Percentiles rank a stretch among this genome's conserved stretches.
Evolutionary conservation across 2,888 invertebrate genomes (phyloP).

Genomic region (Erynnis tages): DNA sequence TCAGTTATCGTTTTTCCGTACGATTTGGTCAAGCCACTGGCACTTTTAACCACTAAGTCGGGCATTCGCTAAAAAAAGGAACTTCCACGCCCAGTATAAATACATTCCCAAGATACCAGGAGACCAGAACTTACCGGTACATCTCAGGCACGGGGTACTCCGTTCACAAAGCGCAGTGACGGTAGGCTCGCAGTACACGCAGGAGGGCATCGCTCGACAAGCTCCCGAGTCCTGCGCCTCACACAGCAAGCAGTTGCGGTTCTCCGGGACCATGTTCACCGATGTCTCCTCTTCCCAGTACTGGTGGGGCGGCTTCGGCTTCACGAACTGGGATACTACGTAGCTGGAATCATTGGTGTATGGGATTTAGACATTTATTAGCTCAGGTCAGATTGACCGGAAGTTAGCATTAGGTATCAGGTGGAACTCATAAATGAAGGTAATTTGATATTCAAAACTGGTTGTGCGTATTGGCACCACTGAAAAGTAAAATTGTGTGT

Average conservation of each 20-base stretch:
- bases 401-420: too few relatives aligned
- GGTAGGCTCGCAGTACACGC: slow-evolving; percentile 71
- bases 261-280: slow-evolving; percentile 59
- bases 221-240: slow-evolving; percentile 70
- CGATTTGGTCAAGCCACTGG: too few relatives aligned
- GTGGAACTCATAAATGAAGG: too few relatives aligned
- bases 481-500: too few relatives aligned
- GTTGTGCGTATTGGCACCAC: too few relatives aligned
- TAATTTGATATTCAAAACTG: too few relatives aligned
- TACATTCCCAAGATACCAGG: too few relatives aligned
- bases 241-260: slow-evolving; percentile 70
- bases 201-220: slow-evolving; percentile 70
- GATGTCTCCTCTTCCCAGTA: slow-evolving; percentile 75
- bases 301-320: slow-evolving; percentile 69
- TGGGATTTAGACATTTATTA: not conserved
- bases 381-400: too few relatives aligned
- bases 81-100: too few relatives aligned
- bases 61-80: too few relatives aligned
- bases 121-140: slow-evolving; percentile 49
- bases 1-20: too few relatives aligned
- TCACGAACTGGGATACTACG: slow-evolving; percentile 68
- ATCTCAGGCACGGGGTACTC: slow-evolving; percentile 67
- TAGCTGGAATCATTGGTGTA: slow-evolving; percentile 44
- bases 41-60: too few relatives aligned
- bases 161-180: slow-evolving; percentile 71